These are phyloP conservation scores for Cyrtonyx montezumae DNA, from an alignment of 2,113 vertebrate genomes.

Conservation along the genomic window DNA sequence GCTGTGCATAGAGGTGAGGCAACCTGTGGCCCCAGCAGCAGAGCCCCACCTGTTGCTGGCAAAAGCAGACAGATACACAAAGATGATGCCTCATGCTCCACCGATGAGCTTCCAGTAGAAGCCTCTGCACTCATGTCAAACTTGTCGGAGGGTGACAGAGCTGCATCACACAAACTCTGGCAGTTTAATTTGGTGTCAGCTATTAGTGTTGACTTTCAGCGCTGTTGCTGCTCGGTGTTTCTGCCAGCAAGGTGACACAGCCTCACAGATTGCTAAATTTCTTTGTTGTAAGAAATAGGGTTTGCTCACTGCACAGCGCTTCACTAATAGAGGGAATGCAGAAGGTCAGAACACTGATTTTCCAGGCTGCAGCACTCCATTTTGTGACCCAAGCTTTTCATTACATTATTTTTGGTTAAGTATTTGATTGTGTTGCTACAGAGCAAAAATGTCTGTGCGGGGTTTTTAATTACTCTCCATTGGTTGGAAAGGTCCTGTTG, in stretches of 20 bases:
- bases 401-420: constrained; percentile 54
- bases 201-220: constrained; percentile 78
- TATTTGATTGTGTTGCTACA: constrained; percentile 33
- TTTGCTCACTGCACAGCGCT: constrained; percentile 53
- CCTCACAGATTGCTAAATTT: constrained; percentile 69
- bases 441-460: neutral
- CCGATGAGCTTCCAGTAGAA: constrained; percentile 75
- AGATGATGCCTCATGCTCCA: constrained; percentile 75
- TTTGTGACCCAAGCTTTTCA: constrained; percentile 49
- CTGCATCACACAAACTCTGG: constrained; percentile 74
- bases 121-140: constrained; percentile 71
- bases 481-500: constrained; percentile 18
- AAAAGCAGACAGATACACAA: constrained; percentile 76
- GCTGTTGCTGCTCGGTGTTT: constrained; percentile 69
- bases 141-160: constrained; percentile 76
- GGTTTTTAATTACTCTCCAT: neutral
- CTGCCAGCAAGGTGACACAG: constrained; percentile 77
- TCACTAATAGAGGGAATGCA: constrained; percentile 50
- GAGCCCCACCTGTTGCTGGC: constrained; percentile 62
- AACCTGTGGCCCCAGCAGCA: constrained; percentile 63
- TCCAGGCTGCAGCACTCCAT: neutral
- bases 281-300: constrained; percentile 71
- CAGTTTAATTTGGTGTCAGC: constrained; percentile 80
- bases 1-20: constrained; percentile 38
- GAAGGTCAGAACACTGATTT: constrained; percentile 52